phyloP scores from a whole-genome alignment of 2,113 vertebrate species.

The Mus spicilegus region DNA sequence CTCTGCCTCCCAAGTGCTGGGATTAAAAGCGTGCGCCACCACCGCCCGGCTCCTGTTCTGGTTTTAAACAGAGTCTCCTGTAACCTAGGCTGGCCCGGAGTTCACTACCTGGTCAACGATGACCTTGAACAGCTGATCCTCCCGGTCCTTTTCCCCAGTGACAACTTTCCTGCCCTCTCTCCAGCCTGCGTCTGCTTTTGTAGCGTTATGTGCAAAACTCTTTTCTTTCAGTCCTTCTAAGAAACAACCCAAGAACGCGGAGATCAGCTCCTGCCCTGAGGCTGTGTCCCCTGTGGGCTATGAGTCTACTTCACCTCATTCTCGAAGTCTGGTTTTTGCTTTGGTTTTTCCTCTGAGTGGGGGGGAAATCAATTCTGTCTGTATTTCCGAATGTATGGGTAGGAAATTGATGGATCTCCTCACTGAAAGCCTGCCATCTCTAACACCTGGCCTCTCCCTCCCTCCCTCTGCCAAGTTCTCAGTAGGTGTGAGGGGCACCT shows the following conservation, averaged over 20 bases:
- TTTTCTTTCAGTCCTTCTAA: not conserved
- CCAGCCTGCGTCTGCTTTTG: not conserved
- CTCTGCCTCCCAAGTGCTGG: too few relatives aligned
- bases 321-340: not conserved
- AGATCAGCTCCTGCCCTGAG: too few relatives aligned
- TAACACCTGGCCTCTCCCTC: accelerated
- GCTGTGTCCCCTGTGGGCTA: not conserved
- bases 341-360: not conserved
- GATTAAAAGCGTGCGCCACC: too few relatives aligned
- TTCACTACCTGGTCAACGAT: not conserved
- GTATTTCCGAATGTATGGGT: not conserved
- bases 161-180: not conserved
- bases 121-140: not conserved
- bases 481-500: accelerated
- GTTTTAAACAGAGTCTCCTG: not conserved
- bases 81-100: not conserved
- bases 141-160: not conserved
- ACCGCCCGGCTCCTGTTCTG: too few relatives aligned
- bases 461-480: not conserved
- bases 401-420: not conserved
- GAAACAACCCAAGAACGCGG: not conserved
- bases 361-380: not conserved
- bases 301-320: not conserved
- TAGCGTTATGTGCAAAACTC: not conserved
- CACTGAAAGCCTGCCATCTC: not conserved